Percentiles rank a stretch among this genome's conserved stretches.
These are phyloP conservation scores for Halcyon chelicuti DNA, from an alignment of 2,797 vertebrate genomes.

Conservation along the genomic window DNA sequence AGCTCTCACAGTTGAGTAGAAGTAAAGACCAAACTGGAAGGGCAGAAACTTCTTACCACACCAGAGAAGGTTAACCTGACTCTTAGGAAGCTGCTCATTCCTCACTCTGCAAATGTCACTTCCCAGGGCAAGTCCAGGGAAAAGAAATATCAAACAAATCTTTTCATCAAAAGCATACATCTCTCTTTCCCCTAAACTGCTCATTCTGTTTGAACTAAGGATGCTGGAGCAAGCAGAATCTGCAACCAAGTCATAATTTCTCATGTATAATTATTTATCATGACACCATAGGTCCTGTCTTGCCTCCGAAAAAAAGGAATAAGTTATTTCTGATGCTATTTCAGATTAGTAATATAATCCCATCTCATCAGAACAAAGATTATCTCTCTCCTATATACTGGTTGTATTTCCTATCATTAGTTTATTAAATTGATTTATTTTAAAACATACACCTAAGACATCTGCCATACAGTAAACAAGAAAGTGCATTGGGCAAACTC, in stretches of 20 bases:
- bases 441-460: background rate
- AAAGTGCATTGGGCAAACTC: background rate
- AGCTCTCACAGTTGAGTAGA: background rate
- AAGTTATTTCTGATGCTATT: background rate
- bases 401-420: background rate
- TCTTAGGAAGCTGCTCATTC: background rate
- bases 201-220: background rate
- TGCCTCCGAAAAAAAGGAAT: background rate
- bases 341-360: background rate
- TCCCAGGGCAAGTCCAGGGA: background rate
- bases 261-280: constrained; percentile 2
- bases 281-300: background rate
- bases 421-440: constrained; percentile 7
- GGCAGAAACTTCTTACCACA: background rate
- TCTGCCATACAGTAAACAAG: background rate
- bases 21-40: background rate
- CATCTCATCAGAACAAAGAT: constrained; percentile 34
- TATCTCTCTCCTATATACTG: background rate
- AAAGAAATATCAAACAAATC: background rate
- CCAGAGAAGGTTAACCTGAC: background rate
- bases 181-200: background rate
- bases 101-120: background rate
- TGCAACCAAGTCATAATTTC: background rate
- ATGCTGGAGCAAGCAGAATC: background rate
- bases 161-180: background rate